Evolutionary conservation across 2,888 invertebrate species (phyloP).

Genomic region (Xestobium rufovillosum): DNA sequence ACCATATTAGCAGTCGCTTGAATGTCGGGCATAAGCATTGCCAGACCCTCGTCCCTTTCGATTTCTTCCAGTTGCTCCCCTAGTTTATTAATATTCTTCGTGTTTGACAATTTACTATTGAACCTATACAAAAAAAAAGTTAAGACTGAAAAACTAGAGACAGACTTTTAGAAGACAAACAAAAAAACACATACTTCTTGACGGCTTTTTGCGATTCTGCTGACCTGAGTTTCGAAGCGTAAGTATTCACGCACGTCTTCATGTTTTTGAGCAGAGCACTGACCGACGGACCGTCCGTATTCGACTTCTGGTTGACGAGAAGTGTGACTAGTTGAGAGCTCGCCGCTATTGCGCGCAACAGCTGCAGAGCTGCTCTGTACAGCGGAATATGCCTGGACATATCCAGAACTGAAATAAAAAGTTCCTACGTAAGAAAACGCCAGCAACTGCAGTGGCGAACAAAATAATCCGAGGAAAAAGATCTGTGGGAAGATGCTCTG

Average conservation of each 20-base stretch:
- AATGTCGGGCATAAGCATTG: slow-evolving; percentile 83
- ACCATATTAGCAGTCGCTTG: slow-evolving; percentile 59
- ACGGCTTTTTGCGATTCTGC: slow-evolving; percentile 26
- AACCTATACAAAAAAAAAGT: slow-evolving; percentile 26
- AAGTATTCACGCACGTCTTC: slow-evolving; percentile 87
- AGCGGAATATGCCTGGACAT: slow-evolving; percentile 95
- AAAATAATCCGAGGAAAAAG: too few relatives aligned
- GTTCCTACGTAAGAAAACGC: slow-evolving; percentile 9
- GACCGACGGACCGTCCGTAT: slow-evolving; percentile 53
- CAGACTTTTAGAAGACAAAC: slow-evolving; percentile 2
- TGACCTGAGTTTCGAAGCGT: slow-evolving; percentile 76
- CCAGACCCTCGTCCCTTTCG: slow-evolving; percentile 84
- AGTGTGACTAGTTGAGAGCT: slow-evolving; percentile 53
- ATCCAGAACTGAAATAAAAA: slow-evolving; percentile 65
- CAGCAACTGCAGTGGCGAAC: too few relatives aligned
- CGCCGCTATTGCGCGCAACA: slow-evolving; percentile 68
- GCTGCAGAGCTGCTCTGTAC: slow-evolving; percentile 76
- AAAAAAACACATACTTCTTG: too few relatives aligned
- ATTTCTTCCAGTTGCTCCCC: slow-evolving; percentile 51
- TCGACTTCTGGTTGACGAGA: slow-evolving; percentile 50
- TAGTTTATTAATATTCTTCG: slow-evolving; percentile 32
- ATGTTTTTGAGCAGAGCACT: slow-evolving; percentile 75
- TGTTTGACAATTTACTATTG: slow-evolving; percentile 29
- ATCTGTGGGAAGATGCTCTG: too few relatives aligned
- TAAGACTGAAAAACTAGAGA: too few relatives aligned